phyloP scores from a whole-genome alignment of 2,797 vertebrate species.

The Capromys pilorides region DNA sequence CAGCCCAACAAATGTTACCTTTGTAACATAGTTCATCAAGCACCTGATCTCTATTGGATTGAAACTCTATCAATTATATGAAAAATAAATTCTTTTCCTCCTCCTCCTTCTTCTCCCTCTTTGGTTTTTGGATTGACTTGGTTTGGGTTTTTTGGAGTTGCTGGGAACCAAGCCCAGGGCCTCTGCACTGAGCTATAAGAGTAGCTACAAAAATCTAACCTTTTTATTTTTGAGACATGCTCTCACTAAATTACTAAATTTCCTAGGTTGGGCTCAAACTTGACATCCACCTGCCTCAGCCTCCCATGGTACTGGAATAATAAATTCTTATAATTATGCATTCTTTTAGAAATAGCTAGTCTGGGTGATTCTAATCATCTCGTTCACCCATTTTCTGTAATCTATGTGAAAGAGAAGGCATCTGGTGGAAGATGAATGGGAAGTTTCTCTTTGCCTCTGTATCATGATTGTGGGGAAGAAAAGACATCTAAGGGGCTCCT shows the following conservation, averaged over 20 bases:
- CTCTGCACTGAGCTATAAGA: background rate
- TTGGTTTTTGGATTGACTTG: too few species aligned
- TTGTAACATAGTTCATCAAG: conserved; percentile 2
- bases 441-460: background rate
- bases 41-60: background rate
- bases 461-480: background rate
- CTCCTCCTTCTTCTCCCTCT: background rate
- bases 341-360: background rate
- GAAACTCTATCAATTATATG: background rate
- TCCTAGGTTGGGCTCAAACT: background rate
- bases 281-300: background rate
- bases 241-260: background rate
- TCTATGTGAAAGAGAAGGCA: background rate
- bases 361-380: background rate
- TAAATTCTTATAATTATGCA: background rate
- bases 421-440: background rate
- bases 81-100: background rate
- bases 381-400: background rate
- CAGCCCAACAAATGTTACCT: background rate
- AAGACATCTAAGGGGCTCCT: background rate
- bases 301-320: background rate
- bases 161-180: background rate
- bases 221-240: background rate
- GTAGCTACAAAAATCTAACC: too few species aligned
- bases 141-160: too few species aligned